Conservation (phyloP, 2,113 vertebrate species). For the Chauna torquata region DNA sequence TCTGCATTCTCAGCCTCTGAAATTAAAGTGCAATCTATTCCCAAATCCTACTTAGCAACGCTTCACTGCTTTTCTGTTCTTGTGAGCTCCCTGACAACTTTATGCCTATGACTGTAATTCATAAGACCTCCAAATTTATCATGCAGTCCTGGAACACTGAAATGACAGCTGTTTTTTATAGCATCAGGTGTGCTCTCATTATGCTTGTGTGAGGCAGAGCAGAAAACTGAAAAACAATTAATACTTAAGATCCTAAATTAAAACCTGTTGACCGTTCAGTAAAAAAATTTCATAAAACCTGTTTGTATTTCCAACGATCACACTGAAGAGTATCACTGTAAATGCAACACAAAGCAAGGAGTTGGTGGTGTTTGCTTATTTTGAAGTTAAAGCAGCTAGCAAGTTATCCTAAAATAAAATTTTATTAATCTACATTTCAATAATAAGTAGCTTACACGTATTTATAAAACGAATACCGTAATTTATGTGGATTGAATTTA, state of each 20-base stretch:
- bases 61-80: not conserved
- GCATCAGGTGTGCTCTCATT: conserved; percentile 61
- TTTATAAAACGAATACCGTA: not conserved
- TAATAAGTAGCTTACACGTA: not conserved
- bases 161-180: conserved; percentile 57
- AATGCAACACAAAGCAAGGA: not conserved
- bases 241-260: conserved; percentile 58
- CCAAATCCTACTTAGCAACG: not conserved
- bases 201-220: conserved; percentile 21
- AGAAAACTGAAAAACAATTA: conserved; percentile 53
- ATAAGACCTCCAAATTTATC: not conserved
- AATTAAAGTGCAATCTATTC: not conserved
- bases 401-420: not conserved
- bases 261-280: conserved; percentile 43
- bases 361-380: not conserved
- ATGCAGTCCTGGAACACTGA: not conserved
- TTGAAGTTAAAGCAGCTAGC: not conserved
- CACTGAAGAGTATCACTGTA: not conserved
- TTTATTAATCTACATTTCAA: not conserved
- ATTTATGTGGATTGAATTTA: not conserved
- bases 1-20: not conserved
- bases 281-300: conserved; percentile 38
- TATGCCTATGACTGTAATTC: not conserved
- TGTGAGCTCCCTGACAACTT: not conserved
- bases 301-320: not conserved